These are phyloP conservation scores for Diachasma alloeum DNA, from an alignment of 1,140 invertebrate genomes.

Conservation along the genomic window DNA sequence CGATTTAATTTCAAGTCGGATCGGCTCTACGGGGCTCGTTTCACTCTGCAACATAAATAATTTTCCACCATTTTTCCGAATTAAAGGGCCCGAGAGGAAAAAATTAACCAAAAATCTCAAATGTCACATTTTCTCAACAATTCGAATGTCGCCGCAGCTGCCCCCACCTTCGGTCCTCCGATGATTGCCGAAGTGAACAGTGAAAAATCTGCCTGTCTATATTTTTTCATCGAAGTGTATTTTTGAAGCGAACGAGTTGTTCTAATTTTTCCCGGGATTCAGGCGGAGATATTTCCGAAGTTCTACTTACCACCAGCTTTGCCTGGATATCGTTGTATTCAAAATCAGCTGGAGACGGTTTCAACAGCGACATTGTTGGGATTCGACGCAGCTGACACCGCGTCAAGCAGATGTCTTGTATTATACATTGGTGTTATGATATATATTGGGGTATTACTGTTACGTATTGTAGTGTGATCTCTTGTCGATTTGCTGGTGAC, in stretches of 20 bases:
- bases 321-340: background rate
- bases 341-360: background rate
- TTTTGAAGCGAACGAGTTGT: background rate
- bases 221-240: background rate
- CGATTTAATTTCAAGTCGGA: conserved; percentile 49
- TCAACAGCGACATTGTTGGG: background rate
- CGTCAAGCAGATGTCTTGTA: background rate
- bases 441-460: background rate
- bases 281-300: background rate
- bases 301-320: background rate
- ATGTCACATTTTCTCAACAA: background rate
- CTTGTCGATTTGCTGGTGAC: background rate
- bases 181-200: background rate
- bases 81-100: background rate
- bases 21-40: conserved; percentile 38
- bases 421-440: too few species aligned
- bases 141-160: conserved; percentile 29
- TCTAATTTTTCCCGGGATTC: background rate
- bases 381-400: background rate
- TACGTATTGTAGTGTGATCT: background rate
- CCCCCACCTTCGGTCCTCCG: conserved; percentile 29
- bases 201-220: too few species aligned
- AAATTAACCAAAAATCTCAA: background rate
- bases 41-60: conserved; percentile 43
- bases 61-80: background rate